Evolutionary conservation across 2,113 vertebrate species (phyloP), one percentile per base, ranked within the genome.

Genomic region (Cephalopterus ornatus): DNA sequence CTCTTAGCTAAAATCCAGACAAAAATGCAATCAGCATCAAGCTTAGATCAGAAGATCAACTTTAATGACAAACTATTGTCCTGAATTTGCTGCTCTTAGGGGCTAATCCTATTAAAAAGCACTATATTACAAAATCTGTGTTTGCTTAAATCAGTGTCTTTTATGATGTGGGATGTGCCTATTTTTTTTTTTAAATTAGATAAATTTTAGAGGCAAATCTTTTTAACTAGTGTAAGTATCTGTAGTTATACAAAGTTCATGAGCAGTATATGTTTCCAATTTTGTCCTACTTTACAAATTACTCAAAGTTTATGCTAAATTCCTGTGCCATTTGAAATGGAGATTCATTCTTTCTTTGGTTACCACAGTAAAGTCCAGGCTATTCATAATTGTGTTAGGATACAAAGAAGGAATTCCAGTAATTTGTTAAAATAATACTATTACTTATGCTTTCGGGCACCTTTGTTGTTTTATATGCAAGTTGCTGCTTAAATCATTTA

Each of bases 41-140:
- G 19, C 24, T 30, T 77, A 67, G n/a, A 84, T 86, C n/a, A 73
- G 67, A 94, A 88, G 50, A 92, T 95, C 79, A 85, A 92, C 20
- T 85, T 94, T 78, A 88, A 63, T 71, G 80, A 42, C 33, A 93
- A 97, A 39, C 68, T 72, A 52, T 75, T 93, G 46, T 96, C 86
- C 30, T 74, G 55, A 91, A 91, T 88, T 90, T 93, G 33, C 23
- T 92, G 30, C 53, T 91, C 88, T 86, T 84, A 35, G 46, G 73
- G 41, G 39, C 21, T 72, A 91, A 71, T 87, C 27, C 63, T 27
- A 50, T 92, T 84, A 92, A 71, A 85, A 90, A 74, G 21, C 32
- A 53, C 76, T 65, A 35, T 70, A 63, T 70, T 91, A 22, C 42
- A 55, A 85, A 91, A 81, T 67, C 41, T 56, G 10, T 90, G 35